Evolutionary conservation across 1,140 invertebrate species (phyloP).

Genomic region (Aphelenchoides avenae): DNA sequence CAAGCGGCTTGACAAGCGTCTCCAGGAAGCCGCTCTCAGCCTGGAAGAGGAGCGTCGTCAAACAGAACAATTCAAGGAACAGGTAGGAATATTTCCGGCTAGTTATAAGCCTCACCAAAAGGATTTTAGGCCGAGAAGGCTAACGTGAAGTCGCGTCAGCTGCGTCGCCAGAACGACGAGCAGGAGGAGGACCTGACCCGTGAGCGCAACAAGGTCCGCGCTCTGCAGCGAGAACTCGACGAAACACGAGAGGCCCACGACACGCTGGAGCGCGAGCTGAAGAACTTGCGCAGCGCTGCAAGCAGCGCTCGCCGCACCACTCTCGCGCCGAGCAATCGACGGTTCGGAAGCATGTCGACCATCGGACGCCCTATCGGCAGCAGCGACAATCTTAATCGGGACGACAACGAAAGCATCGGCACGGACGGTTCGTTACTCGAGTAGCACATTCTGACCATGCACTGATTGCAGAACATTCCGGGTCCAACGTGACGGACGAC

Average conservation of each 20-base stretch:
- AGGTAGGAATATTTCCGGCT: slow-evolving; percentile 29
- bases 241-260: slow-evolving; percentile 19
- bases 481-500: no score
- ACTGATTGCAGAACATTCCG: no score
- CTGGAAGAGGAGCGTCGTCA: slow-evolving; percentile 48
- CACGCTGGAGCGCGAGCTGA: slow-evolving; percentile 20
- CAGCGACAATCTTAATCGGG: slow-evolving; percentile 16
- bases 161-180: slow-evolving; percentile 55
- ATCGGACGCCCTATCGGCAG: slow-evolving; percentile 8
- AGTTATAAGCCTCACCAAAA: neutral
- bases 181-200: slow-evolving; percentile 51
- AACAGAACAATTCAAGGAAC: slow-evolving; percentile 49
- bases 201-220: slow-evolving; percentile 41
- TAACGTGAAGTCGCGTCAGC: slow-evolving; percentile 7
- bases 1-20: slow-evolving; percentile 44
- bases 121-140: slow-evolving; percentile 16
- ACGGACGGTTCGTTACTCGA: slow-evolving; percentile 14
- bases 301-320: slow-evolving; percentile 25
- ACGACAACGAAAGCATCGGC: slow-evolving; percentile 16
- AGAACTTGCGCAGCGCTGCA: slow-evolving; percentile 20
- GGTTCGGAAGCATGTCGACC: slow-evolving; percentile 7
- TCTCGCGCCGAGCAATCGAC: slow-evolving; percentile 5
- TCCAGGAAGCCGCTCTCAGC: slow-evolving; percentile 31
- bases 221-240: slow-evolving; percentile 44
- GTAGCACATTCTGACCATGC: no score